phyloP scores from a whole-genome alignment of 2,888 invertebrate species.

The Nephrocerus scutellatus region DNA sequence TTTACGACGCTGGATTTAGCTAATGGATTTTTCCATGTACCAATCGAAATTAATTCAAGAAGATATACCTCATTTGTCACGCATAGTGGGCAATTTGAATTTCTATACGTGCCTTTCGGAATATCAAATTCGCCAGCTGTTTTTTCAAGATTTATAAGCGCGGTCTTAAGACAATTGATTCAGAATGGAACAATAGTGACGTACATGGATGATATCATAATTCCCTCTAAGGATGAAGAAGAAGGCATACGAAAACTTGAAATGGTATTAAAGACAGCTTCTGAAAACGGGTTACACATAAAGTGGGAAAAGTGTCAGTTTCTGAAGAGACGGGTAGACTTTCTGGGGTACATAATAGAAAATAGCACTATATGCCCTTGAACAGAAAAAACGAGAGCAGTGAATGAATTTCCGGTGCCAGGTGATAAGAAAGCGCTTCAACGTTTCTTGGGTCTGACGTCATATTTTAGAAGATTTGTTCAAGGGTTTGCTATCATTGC shows the following conservation, averaged over 20 bases:
- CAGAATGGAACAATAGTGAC: background rate
- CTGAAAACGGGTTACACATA: slow-evolving; percentile 10
- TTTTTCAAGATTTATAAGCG: slow-evolving; percentile 1
- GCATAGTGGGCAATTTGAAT: slow-evolving; percentile 8
- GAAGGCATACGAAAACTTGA: slow-evolving; percentile 6
- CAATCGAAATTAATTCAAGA: background rate
- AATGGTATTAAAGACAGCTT: slow-evolving; percentile 15
- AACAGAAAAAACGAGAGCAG: slow-evolving; percentile 6
- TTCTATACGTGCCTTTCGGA: slow-evolving; percentile 5
- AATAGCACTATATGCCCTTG: slow-evolving; percentile 7
- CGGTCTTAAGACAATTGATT: slow-evolving; percentile 11
- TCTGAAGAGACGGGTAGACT: slow-evolving; percentile 6
- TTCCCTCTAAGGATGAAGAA: slow-evolving; percentile 2
- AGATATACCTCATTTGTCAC: slow-evolving; percentile 7
- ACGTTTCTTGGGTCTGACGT: slow-evolving; percentile 10
- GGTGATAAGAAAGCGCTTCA: slow-evolving; percentile 7
- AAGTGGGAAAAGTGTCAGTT: slow-evolving; percentile 15
- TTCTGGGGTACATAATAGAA: slow-evolving; percentile 15
- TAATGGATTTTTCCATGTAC: slow-evolving; percentile 5
- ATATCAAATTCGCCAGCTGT: slow-evolving; percentile 11
- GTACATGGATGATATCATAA: slow-evolving; percentile 15
- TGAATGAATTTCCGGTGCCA: slow-evolving; percentile 5
- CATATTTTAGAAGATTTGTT: slow-evolving; percentile 7
- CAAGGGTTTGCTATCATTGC: slow-evolving; percentile 27
- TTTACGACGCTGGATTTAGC: slow-evolving; percentile 7